A percentile compares a stretch with the other conserved stretches of the same genome.
Evolutionary conservation across 2,113 vertebrate species (phyloP).

Genomic region (Protobothrops flavoviridis): DNA sequence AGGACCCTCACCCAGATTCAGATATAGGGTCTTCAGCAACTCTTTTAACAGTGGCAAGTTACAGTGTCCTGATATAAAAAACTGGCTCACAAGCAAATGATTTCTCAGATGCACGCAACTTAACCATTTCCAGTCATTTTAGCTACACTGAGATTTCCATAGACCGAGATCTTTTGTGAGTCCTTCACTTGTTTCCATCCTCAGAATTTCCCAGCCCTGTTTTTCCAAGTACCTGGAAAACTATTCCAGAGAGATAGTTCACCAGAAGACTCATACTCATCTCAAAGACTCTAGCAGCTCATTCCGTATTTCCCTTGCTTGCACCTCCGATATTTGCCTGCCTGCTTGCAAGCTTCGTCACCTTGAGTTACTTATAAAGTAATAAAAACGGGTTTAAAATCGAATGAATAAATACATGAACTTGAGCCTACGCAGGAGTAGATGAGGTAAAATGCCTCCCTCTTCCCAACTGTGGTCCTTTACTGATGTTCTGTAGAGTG

Average conservation of each 20-base stretch:
- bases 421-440: background rate
- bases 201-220: background rate
- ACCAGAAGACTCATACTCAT: background rate
- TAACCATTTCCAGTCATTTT: constrained; percentile 1
- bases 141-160: background rate
- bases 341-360: background rate
- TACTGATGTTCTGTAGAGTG: background rate
- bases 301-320: background rate
- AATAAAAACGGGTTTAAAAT: background rate
- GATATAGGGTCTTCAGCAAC: background rate
- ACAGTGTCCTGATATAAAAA: background rate
- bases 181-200: background rate
- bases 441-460: background rate
- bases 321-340: background rate
- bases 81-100: background rate
- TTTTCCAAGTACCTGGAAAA: background rate
- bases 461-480: background rate
- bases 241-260: background rate
- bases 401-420: background rate
- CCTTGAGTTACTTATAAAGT: background rate
- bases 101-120: background rate
- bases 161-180: background rate
- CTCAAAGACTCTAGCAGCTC: background rate
- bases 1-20: constrained; percentile 40
- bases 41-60: background rate